Percentiles rank a stretch among this genome's conserved stretches.
Conservation (phyloP, 2,888 invertebrate genomes). For the Exocentrus adspersus region DNA sequence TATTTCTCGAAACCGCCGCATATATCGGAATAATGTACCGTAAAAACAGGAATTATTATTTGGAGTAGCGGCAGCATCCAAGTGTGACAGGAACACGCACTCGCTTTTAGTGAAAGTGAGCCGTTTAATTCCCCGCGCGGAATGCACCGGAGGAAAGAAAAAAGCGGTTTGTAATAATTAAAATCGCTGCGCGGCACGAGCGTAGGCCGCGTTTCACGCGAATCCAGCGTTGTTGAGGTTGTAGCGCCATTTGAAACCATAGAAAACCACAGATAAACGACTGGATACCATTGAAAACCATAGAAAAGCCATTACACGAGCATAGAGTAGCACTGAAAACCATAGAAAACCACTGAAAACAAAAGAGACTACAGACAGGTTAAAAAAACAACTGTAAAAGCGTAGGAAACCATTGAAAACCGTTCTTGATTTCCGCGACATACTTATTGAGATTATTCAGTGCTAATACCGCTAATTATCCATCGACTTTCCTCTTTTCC, state of each 20-base stretch:
- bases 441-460: background rate
- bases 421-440: background rate
- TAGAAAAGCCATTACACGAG: no score
- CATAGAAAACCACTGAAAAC: no score
- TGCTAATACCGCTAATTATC: background rate
- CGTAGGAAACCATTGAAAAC: no score
- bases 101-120: conserved; percentile 21
- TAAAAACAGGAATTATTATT: conserved; percentile 9
- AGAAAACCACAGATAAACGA: no score
- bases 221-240: background rate
- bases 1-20: no score
- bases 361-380: no score
- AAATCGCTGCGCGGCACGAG: background rate
- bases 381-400: no score
- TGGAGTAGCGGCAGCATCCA: conserved; percentile 2
- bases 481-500: background rate
- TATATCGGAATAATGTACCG: background rate
- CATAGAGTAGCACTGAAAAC: no score
- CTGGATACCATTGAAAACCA: no score
- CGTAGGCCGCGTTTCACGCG: background rate
- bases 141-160: background rate
- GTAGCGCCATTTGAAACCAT: no score
- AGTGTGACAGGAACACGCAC: conserved; percentile 15
- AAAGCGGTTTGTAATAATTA: background rate
- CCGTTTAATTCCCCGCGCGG: conserved; percentile 4